Evolutionary conservation across 2,797 vertebrate species (phyloP), one percentile per base, ranked within the genome.

Genomic region (Sardinella longiceps): DNA sequence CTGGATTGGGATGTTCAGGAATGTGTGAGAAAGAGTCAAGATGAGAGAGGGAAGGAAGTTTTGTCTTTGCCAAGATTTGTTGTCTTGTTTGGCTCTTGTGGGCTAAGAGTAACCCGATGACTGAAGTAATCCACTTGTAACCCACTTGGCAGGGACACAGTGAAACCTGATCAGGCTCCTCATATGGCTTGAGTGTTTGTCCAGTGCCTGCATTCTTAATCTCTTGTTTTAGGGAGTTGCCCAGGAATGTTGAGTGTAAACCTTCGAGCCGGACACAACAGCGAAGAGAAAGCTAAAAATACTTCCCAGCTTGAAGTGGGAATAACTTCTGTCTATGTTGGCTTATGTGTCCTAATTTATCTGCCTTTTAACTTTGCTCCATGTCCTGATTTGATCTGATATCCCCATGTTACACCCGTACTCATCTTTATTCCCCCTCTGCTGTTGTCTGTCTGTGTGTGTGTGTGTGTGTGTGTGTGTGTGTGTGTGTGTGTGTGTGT

Each of bases 281-380:
- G 63, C 33, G 63, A 5, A 70, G 63, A 14, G 63, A 5, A 70
- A 70, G 63, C 63, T 70, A 70, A 70, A 70, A 70, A 70, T 33
- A 37, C 11, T 1, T 63, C 60, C n/a, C 60, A 3, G 9, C 10
- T 7, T 1, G 5, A 60, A 60, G 25, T 11, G 12, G 28, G 6
- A 58, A 28, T 25, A 0, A 28, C 18, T 15, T 1, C 12, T 70
- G 25, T 63, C 25, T 3, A 63, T 9, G 60, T 15, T 63, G 60
- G n/a, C 6, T 63, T 12, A 30, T 14, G 28, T 37, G 63, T 0
- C 63, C 63, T 70, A 3, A 33, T 70, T 70, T 70, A 2, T 33
- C 28, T 30, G 18, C 30, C 10, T 7, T 63, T 25, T n/a, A 25
- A 60, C 56, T 60, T 63, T 63, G n/a, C 58, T 28, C 25, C 58